Base-by-base conservation (phyloP, 1,140 invertebrate genomes). In the Antheraea mylitta region DNA sequence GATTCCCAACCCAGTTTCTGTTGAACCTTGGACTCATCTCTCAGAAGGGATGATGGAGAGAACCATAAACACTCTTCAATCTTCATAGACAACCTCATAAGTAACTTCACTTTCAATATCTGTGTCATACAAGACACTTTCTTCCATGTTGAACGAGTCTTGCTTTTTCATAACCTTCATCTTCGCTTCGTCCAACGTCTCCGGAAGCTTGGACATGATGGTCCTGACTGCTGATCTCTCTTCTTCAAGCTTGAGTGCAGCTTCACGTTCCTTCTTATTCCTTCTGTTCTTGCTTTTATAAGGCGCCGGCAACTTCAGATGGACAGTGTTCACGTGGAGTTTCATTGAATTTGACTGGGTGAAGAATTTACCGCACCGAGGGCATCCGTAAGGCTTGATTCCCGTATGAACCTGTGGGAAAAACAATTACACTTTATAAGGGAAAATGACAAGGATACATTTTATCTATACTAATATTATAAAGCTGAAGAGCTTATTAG, bases 371-470 rank as follows among this genome's bases (percentile, higher is more conserved):
- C 93, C 94, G 79, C 97, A 98, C 0, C 94, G 92, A 11, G 95
- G 94, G 81, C 97, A 98, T 9, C 94, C 93, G 86, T 97, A 98
- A 0, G 97, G 97, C 59, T 96, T 93, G 74, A 96, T 95, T 0
- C 97, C 96, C 0, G 87, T 82, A 71, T 89, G 87, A 0, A 87
- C 85, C 86, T 89, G 76, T 7, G 6, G 45, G 45, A 48, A 13
- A 48, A 10, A 13, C 5, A 38, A 9, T 38, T 6, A 5, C 9
- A 38, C 9, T 6, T 38, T 38, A 38, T 6, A 38, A 5, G 9
- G 37, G 37, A 6, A 38, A 38, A 38, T 38, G n/a, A n/a, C n/a
- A n/a, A n/a, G n/a, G n/a, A n/a, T n/a, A n/a, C n/a, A n/a, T n/a
- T n/a, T n/a, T n/a, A n/a, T n/a, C n/a, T n/a, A n/a, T n/a, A n/a